A percentile compares a stretch with the other conserved stretches of the same genome.
These are phyloP conservation scores for Hapalemur alaotrensis DNA, from an alignment of 2,797 vertebrate genomes.

Conservation along the genomic window DNA sequence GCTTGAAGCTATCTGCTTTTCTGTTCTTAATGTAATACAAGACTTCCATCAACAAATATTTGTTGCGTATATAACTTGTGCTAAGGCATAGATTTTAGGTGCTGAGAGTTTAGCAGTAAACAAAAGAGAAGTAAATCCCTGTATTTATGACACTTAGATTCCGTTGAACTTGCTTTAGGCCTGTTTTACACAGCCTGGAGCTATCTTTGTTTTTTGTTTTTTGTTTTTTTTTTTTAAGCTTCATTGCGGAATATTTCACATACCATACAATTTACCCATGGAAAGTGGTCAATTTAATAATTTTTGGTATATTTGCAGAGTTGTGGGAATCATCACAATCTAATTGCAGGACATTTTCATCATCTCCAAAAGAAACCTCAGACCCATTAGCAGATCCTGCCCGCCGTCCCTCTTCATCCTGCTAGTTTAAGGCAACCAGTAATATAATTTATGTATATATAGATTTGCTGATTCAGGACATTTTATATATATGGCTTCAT, in stretches of 20 bases:
- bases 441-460: background rate
- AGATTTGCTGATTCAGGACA: background rate
- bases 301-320: background rate
- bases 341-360: background rate
- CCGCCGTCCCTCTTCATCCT: background rate
- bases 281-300: background rate
- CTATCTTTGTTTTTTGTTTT: background rate
- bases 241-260: background rate
- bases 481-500: background rate
- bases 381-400: background rate
- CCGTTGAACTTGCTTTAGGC: background rate
- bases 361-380: background rate
- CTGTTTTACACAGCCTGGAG: background rate
- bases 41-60: background rate
- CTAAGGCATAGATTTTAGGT: background rate
- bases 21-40: background rate
- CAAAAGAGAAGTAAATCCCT: background rate
- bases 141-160: background rate
- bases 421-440: background rate
- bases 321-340: background rate
- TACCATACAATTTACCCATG: background rate
- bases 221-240: background rate
- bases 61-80: background rate
- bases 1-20: background rate
- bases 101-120: background rate